Conservation (phyloP, 37 sponge, comb jelly and placozoan species). For the Eunapius fragilis region DNA sequence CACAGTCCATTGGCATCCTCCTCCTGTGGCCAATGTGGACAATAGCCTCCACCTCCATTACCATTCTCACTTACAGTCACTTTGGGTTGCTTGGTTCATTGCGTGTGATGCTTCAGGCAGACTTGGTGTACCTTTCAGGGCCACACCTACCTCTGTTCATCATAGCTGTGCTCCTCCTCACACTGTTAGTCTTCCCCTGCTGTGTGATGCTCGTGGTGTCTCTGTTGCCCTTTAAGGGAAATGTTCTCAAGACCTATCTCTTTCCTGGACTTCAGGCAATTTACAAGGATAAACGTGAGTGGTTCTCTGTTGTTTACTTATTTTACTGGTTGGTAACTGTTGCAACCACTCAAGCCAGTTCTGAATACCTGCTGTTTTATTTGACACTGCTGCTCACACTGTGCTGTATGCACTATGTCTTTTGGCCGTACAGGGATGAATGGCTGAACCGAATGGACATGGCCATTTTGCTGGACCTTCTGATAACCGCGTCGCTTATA, state of each 20-base stretch:
- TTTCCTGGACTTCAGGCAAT: constrained; percentile 4
- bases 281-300: constrained; percentile 1
- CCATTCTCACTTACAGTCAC: neutral
- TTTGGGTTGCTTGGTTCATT: neutral
- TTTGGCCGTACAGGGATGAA: neutral
- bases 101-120: neutral
- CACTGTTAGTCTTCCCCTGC: neutral
- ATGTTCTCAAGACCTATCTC: neutral
- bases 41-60: neutral
- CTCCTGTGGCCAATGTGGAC: neutral
- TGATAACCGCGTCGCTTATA: neutral
- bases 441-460: neutral
- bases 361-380: neutral
- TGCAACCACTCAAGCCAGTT: neutral
- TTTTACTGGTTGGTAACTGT: neutral
- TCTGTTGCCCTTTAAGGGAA: neutral
- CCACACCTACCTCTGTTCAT: neutral
- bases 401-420: neutral
- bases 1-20: neutral
- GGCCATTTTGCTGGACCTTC: neutral
- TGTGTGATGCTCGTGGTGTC: neutral
- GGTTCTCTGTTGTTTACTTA: constrained; percentile 1
- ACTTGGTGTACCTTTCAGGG: neutral
- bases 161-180: neutral
- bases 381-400: neutral